Evolutionary conservation across 2,113 vertebrate species (phyloP).

Genomic region (Sturnira hondurensis): DNA sequence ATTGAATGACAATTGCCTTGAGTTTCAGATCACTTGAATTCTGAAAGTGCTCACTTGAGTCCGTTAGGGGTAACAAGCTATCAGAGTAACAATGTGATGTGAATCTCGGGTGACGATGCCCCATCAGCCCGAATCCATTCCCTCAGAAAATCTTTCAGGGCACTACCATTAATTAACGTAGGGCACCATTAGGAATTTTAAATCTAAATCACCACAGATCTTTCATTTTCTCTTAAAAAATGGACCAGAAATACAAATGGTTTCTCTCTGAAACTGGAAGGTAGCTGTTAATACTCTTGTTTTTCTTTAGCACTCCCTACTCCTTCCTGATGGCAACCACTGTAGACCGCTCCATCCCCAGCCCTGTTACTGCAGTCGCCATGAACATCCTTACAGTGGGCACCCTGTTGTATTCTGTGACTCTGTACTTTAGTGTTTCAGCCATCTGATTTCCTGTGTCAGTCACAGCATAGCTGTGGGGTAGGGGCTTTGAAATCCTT

Average conservation of each 20-base stretch:
- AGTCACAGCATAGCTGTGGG: neutral
- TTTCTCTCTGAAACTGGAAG: neutral
- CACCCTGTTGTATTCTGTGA: neutral
- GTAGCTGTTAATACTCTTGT: neutral
- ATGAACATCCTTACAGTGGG: neutral
- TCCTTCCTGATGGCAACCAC: neutral
- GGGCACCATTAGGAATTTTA: neutral
- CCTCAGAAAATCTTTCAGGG: neutral
- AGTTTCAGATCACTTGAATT: neutral
- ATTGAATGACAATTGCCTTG: neutral
- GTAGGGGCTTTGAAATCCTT: neutral
- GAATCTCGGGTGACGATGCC: neutral
- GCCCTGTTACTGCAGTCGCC: neutral
- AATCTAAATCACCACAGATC: neutral
- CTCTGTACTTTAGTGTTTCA: neutral
- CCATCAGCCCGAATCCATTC: neutral
- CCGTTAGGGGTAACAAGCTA: neutral
- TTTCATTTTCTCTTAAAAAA: slow-evolving; percentile 22
- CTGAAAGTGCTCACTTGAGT: neutral
- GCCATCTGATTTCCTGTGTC: neutral
- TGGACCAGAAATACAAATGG: neutral
- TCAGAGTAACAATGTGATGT: neutral
- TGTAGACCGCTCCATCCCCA: neutral
- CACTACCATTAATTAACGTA: neutral
- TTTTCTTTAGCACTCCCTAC: neutral